Base-by-base conservation (phyloP, 2,888 invertebrate genomes). In the Caenorhabditis japonica region DNA sequence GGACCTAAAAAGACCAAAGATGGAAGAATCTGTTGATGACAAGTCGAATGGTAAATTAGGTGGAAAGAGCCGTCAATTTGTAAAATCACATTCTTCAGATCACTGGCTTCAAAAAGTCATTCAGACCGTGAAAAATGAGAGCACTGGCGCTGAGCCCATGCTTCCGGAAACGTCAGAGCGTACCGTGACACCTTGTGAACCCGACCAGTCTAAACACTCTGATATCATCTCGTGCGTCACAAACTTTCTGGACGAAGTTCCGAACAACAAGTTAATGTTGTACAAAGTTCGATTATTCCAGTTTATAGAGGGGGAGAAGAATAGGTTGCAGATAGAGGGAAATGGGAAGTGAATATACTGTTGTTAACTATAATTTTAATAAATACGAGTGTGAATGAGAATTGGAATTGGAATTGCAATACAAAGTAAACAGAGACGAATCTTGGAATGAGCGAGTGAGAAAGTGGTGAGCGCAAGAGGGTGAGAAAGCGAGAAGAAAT, bases 261-360 rank as follows among this genome's bases (percentile, higher is more conserved):
- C 59, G 5, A 53, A 60, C 13, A 60, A 69, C 13, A 60, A 69
- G 17, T 19, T 69, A 7, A 69, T 69, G 69, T 21, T 69, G 23
- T 39, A 43, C 39, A 61, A 70, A 56, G 70, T 70, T 8, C 23
- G 61, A 30, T 30, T 69, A 25, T 69, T 70, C 33, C 70, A 70
- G 36, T 70, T 70, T 15, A 55, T 70, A 4, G 49, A 70, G 30
- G 47, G 38, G 10, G 70, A 70, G 21, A 61, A 61, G 46, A 27
- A 39, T 7, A 23, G 44, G 23, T n/a, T 70, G 33, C 55, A 25
- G 25, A 38, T 36, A 12, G 60, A 46, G 36, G 53, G 38, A 39
- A 30, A 21, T 36, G 21, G 10, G 15, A 13, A 5, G 21, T n/a
- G 36, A 2, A 3, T 36, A n/a, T n/a, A n/a, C n/a, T n/a, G n/a